phyloP scores from a whole-genome alignment of 1,140 invertebrate genomes.

The Dreissena rostriformis region DNA sequence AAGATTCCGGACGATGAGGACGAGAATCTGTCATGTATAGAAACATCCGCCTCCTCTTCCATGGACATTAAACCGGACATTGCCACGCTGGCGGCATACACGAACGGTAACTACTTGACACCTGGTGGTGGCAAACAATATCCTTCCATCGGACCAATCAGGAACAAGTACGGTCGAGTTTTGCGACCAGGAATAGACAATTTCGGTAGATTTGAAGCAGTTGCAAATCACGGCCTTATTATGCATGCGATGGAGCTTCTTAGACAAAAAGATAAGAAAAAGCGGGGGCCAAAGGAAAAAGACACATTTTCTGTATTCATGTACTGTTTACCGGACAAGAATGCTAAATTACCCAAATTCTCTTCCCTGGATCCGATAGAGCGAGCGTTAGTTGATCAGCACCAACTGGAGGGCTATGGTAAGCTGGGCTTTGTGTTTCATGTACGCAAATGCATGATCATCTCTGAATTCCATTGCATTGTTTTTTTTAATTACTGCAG shows the following conservation, averaged over 20 bases:
- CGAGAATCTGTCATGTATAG: not conserved
- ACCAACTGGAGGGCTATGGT: slow-evolving; percentile 58
- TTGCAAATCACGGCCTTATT: slow-evolving; percentile 49
- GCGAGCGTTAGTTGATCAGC: slow-evolving; percentile 48
- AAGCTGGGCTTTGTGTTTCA: slow-evolving; percentile 15
- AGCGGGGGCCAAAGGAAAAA: slow-evolving; percentile 59
- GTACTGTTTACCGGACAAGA: slow-evolving; percentile 60
- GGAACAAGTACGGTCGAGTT: slow-evolving; percentile 49
- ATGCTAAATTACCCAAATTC: slow-evolving; percentile 59
- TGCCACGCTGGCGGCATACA: slow-evolving; percentile 14
- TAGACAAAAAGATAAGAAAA: slow-evolving; percentile 56
- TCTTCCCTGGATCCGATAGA: slow-evolving; percentile 55
- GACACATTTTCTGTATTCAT: slow-evolving; percentile 58
- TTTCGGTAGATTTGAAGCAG: slow-evolving; percentile 48
- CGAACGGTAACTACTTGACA: not conserved
- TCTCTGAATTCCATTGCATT: too few species aligned
- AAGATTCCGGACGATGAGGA: slow-evolving; percentile 18
- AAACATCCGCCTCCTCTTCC: not conserved
- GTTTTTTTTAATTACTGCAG: too few species aligned
- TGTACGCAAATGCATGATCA: too few species aligned
- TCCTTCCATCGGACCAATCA: slow-evolving; percentile 38
- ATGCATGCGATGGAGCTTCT: slow-evolving; percentile 57
- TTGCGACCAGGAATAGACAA: slow-evolving; percentile 54
- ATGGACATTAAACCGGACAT: slow-evolving; percentile 35
- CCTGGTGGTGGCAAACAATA: not conserved